These are phyloP conservation scores for Enteromius fasciolatus DNA, from an alignment of 2,797 vertebrate genomes.

Conservation along the genomic window DNA sequence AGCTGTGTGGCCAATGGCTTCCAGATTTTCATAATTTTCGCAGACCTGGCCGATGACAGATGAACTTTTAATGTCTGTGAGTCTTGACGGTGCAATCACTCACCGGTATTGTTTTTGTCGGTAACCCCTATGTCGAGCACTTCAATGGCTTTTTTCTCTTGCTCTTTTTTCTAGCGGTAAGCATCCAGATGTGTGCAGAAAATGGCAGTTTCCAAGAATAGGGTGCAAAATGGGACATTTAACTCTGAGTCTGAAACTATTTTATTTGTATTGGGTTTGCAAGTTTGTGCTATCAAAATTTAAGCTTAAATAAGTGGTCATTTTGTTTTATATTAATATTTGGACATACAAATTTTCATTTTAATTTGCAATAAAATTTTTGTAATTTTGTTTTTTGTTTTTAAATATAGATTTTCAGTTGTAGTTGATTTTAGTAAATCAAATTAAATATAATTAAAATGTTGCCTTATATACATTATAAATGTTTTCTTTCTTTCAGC, in stretches of 20 bases:
- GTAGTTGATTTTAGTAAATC: background rate
- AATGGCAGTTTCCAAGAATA: background rate
- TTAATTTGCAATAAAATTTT: background rate
- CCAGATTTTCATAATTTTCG: constrained; percentile 61
- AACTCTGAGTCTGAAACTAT: background rate
- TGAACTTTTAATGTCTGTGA: constrained; percentile 63
- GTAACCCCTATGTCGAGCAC: constrained; percentile 52
- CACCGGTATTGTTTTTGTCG: constrained; percentile 63
- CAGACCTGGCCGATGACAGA: constrained; percentile 57
- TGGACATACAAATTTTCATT: background rate
- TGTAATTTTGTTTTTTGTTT: background rate
- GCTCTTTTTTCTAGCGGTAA: constrained; percentile 21
- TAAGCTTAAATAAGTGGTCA: background rate
- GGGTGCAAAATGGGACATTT: background rate
- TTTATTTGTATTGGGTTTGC: background rate
- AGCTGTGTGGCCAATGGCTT: constrained; percentile 57
- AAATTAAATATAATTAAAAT: background rate
- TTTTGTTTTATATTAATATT: background rate
- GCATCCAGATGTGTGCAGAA: constrained; percentile 45
- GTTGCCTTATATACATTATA: background rate
- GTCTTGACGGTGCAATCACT: constrained; percentile 60
- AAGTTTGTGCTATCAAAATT: constrained; percentile 4
- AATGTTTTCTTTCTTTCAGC: no score
- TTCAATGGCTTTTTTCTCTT: constrained; percentile 41
- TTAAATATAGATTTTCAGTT: background rate